These are phyloP conservation scores for Lucinisca nassula DNA, from an alignment of 2,888 invertebrate species.

Conservation along the genomic window DNA sequence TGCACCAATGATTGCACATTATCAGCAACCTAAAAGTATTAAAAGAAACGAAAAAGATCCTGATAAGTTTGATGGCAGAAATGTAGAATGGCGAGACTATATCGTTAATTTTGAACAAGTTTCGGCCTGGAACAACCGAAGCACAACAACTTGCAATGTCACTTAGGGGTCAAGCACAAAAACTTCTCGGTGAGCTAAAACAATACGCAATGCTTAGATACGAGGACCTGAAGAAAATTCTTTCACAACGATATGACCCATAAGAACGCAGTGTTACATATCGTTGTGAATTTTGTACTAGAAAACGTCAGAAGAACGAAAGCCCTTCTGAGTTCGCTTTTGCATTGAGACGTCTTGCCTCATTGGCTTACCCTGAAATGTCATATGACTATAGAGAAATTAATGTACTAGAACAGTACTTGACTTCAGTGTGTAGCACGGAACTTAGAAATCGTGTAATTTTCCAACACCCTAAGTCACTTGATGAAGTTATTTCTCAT, in stretches of 20 bases:
- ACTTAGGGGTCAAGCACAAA: constrained; percentile 39
- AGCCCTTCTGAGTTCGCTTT: background rate
- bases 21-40: background rate
- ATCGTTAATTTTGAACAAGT: constrained; percentile 68
- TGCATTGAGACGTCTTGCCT: background rate
- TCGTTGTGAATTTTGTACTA: background rate
- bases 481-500: background rate
- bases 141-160: constrained; percentile 50
- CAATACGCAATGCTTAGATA: background rate
- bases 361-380: too few relatives aligned
- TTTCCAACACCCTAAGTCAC: background rate
- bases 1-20: background rate
- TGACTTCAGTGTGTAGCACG: background rate
- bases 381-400: constrained; percentile 18
- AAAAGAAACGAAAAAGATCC: constrained; percentile 58
- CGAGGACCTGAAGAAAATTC: background rate
- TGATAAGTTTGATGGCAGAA: constrained; percentile 64
- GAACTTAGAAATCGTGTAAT: constrained; percentile 2
- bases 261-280: too few relatives aligned
- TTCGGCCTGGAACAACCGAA: constrained; percentile 62
- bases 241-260: background rate
- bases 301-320: background rate
- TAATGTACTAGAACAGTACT: background rate
- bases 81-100: constrained; percentile 63
- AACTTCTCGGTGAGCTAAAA: constrained; percentile 1